A percentile compares a stretch with the other conserved stretches of the same genome.
phyloP scores from a whole-genome alignment of 2,888 invertebrate species.

The Thymelicus lineola region DNA sequence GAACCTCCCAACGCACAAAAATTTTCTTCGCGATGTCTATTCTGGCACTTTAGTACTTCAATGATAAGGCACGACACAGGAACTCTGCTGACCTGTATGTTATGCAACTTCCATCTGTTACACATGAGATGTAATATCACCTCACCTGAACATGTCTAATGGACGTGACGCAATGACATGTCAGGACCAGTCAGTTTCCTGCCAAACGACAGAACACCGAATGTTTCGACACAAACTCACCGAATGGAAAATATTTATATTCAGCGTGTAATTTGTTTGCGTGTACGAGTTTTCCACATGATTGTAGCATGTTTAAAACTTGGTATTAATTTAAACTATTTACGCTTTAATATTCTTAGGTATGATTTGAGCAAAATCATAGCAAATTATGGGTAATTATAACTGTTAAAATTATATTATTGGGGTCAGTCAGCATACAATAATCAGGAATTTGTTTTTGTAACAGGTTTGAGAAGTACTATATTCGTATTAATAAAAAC shows the following conservation, averaged over 20 bases:
- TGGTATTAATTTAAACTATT: neutral
- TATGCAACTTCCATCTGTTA: neutral
- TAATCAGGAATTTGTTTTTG: too few species aligned
- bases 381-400: neutral
- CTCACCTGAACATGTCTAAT: neutral
- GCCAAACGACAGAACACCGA: neutral
- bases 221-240: conserved; percentile 5
- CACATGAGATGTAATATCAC: neutral
- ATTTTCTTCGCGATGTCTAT: too few species aligned
- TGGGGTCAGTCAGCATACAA: too few species aligned
- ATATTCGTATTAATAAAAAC: too few species aligned
- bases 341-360: neutral
- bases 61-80: neutral
- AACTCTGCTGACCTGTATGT: neutral
- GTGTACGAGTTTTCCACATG: conserved; percentile 6
- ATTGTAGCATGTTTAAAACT: neutral
- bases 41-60: too few species aligned
- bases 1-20: too few species aligned
- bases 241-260: conserved; percentile 1
- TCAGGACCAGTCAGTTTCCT: neutral
- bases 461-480: too few species aligned
- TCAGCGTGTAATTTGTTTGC: conserved; percentile 4
- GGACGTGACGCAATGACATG: neutral
- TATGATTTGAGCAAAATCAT: neutral
- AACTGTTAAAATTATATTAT: too few species aligned